phyloP scores from a whole-genome alignment of 2,113 vertebrate genomes.

The Heliornis fulica region DNA sequence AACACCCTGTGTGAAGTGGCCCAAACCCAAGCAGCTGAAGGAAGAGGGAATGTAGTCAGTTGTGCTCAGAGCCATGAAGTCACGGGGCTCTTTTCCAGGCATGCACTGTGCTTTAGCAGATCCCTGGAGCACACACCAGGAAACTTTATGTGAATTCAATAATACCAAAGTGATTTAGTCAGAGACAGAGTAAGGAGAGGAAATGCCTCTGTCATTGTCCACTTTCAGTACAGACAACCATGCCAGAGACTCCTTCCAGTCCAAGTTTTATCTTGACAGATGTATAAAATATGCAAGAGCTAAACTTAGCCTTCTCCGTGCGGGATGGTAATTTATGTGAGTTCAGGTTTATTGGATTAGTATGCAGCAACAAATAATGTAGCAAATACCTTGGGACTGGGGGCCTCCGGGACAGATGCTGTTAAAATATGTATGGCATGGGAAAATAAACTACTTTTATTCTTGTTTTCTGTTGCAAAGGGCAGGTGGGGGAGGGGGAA shows the following conservation, averaged over 20 bases:
- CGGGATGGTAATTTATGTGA: not conserved
- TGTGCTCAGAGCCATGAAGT: not conserved
- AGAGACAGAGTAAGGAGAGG: not conserved
- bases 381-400: not conserved
- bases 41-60: not conserved
- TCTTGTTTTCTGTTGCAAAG: not conserved
- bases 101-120: not conserved
- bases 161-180: not conserved
- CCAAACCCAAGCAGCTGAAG: not conserved
- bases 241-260: constrained; percentile 1
- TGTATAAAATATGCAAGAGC: constrained; percentile 17
- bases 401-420: not conserved
- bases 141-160: not conserved
- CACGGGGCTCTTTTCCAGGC: not conserved
- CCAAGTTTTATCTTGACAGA: constrained; percentile 49
- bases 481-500: no score
- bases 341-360: not conserved
- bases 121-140: not conserved
- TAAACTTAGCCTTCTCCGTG: constrained; percentile 1
- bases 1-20: not conserved
- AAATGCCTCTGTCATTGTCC: constrained; percentile 26
- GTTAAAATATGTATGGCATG: not conserved
- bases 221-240: not conserved
- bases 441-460: not conserved
- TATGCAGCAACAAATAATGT: not conserved